Evolutionary conservation across 2,797 vertebrate genomes (phyloP), one percentile per base, ranked within the genome.

Genomic region (Cyclura pinguis): DNA sequence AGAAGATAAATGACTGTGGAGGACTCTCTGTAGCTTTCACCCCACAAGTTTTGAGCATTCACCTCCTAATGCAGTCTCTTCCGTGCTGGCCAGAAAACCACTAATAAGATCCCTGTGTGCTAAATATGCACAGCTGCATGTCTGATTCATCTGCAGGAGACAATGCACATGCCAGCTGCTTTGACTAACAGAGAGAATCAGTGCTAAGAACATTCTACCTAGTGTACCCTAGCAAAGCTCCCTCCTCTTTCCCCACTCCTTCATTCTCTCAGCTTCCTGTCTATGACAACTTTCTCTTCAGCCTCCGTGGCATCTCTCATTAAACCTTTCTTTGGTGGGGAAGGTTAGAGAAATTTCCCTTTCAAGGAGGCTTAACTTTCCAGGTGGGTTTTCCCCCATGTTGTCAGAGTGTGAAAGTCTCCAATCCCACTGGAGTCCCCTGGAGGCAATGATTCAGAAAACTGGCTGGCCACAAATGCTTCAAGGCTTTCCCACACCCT

Each of bases 61-160:
- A 57, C 87, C 92, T 95, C 93, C 88, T 91, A 92, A 95, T 93
- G 87, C 92, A 95, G 93, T 83, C 90, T 92, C 80, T 91, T 95
- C 92, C 91, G 94, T 92, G 92, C 94, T 83, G 92, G 94, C 94
- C 94, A 94, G 94, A 92, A 95, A 94, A 95, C 35, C 94, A 94
- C 94, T 96, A 96, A 96, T 95, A 94, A 93, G 91, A 95, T 94
- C 93, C 91, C 94, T 92, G 92, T 95, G 95, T 94, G 94, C 94
- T 95, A 95, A 96, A 95, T 96, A 95, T 94, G 94, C 94, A 91
- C 95, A 97, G 94, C 94, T 96, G 96, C 93, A 92, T 0, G 57
- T 90, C 94, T 90, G 94, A 93, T 96, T 94, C 94, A 94, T 95
- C 93, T 95, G 89, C 92, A 93, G 85, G 89, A 87, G 88, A 92